These are phyloP conservation scores for Clinocottus analis DNA, from an alignment of 2,113 vertebrate genomes.

Conservation along the genomic window DNA sequence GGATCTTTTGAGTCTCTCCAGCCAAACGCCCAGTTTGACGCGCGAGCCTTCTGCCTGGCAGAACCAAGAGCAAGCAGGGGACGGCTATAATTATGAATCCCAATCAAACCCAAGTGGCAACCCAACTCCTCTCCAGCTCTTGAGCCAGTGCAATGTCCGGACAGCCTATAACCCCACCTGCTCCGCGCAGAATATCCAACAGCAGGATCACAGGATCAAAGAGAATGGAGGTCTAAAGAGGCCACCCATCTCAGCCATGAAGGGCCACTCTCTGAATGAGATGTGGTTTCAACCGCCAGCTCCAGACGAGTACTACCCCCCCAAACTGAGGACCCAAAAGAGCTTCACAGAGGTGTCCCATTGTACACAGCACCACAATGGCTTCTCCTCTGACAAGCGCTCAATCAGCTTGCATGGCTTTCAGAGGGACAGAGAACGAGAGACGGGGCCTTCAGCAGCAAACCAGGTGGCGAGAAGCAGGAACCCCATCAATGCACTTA, in stretches of 20 bases:
- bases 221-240: conserved; percentile 89
- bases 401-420: conserved; percentile 93
- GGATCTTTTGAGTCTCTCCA: conserved; percentile 97
- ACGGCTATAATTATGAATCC: conserved; percentile 87
- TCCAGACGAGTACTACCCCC: conserved; percentile 89
- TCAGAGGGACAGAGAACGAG: conserved; percentile 83
- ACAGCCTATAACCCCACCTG: conserved; percentile 87
- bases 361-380: conserved; percentile 75
- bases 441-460: conserved; percentile 59
- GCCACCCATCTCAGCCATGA: conserved; percentile 89
- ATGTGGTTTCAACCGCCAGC: conserved; percentile 88
- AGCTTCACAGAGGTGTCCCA: conserved; percentile 91
- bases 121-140: conserved; percentile 92
- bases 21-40: conserved; percentile 94
- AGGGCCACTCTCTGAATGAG: conserved; percentile 90
- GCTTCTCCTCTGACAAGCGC: conserved; percentile 89
- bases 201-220: conserved; percentile 86
- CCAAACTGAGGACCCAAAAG: conserved; percentile 89
- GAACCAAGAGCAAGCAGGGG: conserved; percentile 78
- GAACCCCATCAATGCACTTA: conserved; percentile 93
- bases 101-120: conserved; percentile 79
- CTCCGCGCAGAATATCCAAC: conserved; percentile 79
- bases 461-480: conserved; percentile 89
- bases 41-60: conserved; percentile 93
- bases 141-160: conserved; percentile 95